Conservation (phyloP, 1,140 invertebrate genomes). For the Meteorus sp. region DNA sequence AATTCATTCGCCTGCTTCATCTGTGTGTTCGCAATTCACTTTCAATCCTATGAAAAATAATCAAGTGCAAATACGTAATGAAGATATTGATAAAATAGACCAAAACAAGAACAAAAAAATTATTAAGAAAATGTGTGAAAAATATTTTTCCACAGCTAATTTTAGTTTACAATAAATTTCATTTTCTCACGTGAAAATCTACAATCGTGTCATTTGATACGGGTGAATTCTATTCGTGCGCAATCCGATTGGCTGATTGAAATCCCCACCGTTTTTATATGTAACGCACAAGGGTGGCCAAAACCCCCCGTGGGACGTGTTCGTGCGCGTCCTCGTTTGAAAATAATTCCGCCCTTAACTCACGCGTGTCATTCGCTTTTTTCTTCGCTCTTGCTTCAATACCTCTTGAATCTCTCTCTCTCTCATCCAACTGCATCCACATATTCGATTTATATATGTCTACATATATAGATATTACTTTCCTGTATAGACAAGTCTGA, state of each 20-base stretch:
- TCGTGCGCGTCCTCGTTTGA: constrained; percentile 11
- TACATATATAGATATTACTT: not conserved
- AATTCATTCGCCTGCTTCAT: no score
- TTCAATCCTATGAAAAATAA: no score
- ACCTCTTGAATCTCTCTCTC: not conserved
- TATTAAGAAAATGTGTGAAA: no score
- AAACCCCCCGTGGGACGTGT: no score
- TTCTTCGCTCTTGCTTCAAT: no score
- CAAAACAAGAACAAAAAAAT: no score
- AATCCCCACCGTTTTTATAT: not conserved
- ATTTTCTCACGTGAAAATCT: not conserved
- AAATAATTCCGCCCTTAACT: constrained; percentile 14
- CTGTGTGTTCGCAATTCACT: not conserved
- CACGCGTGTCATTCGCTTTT: constrained; percentile 1
- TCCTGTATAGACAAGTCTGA: not conserved
- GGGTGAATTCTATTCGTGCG: not conserved
- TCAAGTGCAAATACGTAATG: no score
- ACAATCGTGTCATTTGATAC: not conserved
- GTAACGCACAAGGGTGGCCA: not conserved
- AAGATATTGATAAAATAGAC: no score
- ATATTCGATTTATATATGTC: not conserved
- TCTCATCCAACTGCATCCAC: not conserved
- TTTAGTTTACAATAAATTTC: not conserved
- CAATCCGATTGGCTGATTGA: constrained; percentile 3
- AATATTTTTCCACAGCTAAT: no score